Evolutionary conservation across 2,888 invertebrate genomes (phyloP), one percentile per base, ranked within the genome.

Genomic region (Sthenelais limicola): DNA sequence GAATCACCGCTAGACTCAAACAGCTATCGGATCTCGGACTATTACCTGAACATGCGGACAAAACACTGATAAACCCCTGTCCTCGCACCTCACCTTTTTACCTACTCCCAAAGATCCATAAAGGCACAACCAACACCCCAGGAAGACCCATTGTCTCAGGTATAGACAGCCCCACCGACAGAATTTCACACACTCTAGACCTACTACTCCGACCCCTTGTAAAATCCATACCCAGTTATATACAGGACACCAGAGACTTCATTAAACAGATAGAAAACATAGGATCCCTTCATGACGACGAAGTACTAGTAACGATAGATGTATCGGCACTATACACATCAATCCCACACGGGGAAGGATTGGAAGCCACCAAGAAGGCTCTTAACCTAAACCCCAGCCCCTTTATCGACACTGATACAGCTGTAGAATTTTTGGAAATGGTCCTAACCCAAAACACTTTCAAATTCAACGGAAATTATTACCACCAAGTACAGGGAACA

Each of bases 401-500:
- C n/a, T n/a, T n/a, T n/a, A n/a, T n/a, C n/a, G n/a, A n/a, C n/a
- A n/a, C n/a, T n/a, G n/a, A n/a, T n/a, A n/a, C n/a, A n/a, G n/a
- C n/a, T n/a, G n/a, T n/a, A n/a, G n/a, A n/a, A n/a, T n/a, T n/a
- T n/a, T n/a, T 56, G 15, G 15, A 21, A 18, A n/a, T 26, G 1
- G 32, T 70, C 15, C 51, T 74, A 7, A 73, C 68, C 21, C 30
- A 33, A 7, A 76, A 76, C 68, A 72, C 58, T 43, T 78, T 71
- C 30, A 32, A 49, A 24, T 75, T 78, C 54, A 73, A 76, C 30
- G 73, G 52, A 1, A 49, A 74, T 33, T 43, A 72, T 43, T 62
- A 30, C 56, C 67, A 73, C 30, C 76, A 77, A 70, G 58, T 54
- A 21, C 21, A 32, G 38, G 77, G 73, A 12, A 76, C 76, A 12